A percentile compares a stretch with the other conserved stretches of the same genome.
Evolutionary conservation across 2,113 vertebrate species (phyloP).

Genomic region (Peromyscus californicus): DNA sequence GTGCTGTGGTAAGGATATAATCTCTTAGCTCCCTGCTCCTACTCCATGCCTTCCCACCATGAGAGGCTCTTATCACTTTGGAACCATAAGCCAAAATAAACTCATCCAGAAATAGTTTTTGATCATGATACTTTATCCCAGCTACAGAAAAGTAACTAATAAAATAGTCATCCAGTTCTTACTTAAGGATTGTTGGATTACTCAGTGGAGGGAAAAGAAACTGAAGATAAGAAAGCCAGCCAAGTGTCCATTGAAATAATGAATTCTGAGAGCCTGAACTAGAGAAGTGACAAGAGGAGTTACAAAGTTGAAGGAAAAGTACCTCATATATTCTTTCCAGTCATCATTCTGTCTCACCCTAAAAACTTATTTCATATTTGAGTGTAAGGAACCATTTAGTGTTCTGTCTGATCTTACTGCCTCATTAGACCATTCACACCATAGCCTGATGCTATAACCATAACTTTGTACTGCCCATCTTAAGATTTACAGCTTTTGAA

Average conservation of each 20-base stretch:
- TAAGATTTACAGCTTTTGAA: background rate
- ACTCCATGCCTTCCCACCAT: background rate
- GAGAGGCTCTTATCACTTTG: background rate
- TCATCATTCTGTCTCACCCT: background rate
- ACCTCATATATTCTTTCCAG: background rate
- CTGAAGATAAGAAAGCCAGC: background rate
- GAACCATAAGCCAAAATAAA: background rate
- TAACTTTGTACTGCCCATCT: background rate
- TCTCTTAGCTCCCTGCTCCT: background rate
- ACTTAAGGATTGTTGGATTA: background rate
- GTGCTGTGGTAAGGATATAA: background rate
- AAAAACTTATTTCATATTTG: conserved; percentile 34
- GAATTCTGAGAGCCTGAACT: background rate
- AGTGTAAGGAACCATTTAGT: background rate
- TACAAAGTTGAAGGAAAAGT: background rate
- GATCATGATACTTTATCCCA: background rate
- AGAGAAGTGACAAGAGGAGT: background rate
- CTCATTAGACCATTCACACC: background rate
- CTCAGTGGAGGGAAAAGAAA: background rate
- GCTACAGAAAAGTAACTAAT: background rate
- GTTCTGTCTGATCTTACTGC: background rate
- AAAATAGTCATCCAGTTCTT: background rate
- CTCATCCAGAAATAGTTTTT: background rate
- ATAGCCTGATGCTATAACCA: background rate
- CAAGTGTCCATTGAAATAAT: background rate